Conservation (phyloP, 2,888 invertebrate species). For the Lordiphosa fenestrarum region DNA sequence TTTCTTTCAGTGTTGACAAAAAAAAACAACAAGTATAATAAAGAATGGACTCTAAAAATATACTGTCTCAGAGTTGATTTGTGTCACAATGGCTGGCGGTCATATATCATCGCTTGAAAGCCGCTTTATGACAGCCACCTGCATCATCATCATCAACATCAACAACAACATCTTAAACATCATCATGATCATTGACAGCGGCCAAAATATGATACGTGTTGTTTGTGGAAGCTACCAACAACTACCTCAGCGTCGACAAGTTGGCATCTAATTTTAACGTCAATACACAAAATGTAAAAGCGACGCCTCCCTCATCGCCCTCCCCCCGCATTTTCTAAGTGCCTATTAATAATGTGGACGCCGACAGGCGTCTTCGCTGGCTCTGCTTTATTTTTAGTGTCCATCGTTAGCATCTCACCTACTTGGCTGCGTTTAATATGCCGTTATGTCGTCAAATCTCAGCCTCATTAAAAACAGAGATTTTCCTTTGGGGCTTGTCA, state of each 20-base stretch:
- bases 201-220: conserved; percentile 68
- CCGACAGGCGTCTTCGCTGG: conserved; percentile 12
- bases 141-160: conserved; percentile 15
- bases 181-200: conserved; percentile 44
- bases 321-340: conserved; percentile 52
- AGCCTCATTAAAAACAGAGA: conserved; percentile 62
- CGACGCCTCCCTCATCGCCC: conserved; percentile 59
- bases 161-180: conserved; percentile 27
- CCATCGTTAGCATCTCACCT: conserved; percentile 45
- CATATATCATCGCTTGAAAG: conserved; percentile 57
- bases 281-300: conserved; percentile 71
- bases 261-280: conserved; percentile 72
- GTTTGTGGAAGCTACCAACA: conserved; percentile 38
- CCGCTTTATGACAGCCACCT: conserved; percentile 49
- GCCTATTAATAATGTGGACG: conserved; percentile 67
- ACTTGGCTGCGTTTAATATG: conserved; percentile 57
- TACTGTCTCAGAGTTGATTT: conserved; percentile 48
- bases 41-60: conserved; percentile 14
- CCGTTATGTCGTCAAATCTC: conserved; percentile 68
- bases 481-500: conserved; percentile 40
- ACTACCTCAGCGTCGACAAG: conserved; percentile 49
- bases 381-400: conserved; percentile 66
- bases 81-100: conserved; percentile 40
- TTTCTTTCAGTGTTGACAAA: no score
- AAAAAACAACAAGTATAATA: no score